Base-by-base conservation (phyloP, 2,113 vertebrate species). In the Bombycilla garrulus region DNA sequence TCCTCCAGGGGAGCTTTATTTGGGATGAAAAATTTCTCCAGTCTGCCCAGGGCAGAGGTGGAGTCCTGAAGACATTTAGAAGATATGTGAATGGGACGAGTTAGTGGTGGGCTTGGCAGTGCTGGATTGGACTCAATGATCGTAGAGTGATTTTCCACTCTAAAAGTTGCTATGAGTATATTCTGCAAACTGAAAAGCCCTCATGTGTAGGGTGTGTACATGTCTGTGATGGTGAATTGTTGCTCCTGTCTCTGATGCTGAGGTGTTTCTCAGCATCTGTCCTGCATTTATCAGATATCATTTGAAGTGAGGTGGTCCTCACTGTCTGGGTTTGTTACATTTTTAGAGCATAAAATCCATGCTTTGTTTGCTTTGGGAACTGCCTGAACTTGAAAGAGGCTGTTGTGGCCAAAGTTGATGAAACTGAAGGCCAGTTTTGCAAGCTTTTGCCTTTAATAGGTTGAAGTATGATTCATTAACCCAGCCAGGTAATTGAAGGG, bases 181-280 rank as follows among this genome's bases (percentile, higher is more conserved):
- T 78, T 78, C 26, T 69, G 9, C 35, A 57, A 12, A 60, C 40
- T 60, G 44, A 35, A 50, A 51, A 24, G 5, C 17, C 28, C 7
- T 80, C 50, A 40, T 38, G 38, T 47, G 7, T 31, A 47, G 58
- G 57, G 29, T 72, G 14, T 0, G 0, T 18, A 1, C 6, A 1
- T 24, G 25, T 53, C 14, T 36, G 51, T 36, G 54, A 35, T 67
- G 35, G 12, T 36, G 69, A 77, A 31, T 62, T 84, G 7, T 1
- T 60, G 38, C 25, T 53, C 23, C 64, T 28, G 45, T 62, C 53
- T 71, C 29, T 57, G 64, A 26, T 47, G 15, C 17, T 86, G 45
- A 65, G 22, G 40, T 64, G 19, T 86, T 53, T 66, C 42, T 71
- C 20, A 13, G 35, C 38, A 65, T 62, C 50, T 69, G 29, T 40